Evolutionary conservation across 2,888 invertebrate species (phyloP), one percentile per base, ranked within the genome.

Genomic region (Selenia dentaria): DNA sequence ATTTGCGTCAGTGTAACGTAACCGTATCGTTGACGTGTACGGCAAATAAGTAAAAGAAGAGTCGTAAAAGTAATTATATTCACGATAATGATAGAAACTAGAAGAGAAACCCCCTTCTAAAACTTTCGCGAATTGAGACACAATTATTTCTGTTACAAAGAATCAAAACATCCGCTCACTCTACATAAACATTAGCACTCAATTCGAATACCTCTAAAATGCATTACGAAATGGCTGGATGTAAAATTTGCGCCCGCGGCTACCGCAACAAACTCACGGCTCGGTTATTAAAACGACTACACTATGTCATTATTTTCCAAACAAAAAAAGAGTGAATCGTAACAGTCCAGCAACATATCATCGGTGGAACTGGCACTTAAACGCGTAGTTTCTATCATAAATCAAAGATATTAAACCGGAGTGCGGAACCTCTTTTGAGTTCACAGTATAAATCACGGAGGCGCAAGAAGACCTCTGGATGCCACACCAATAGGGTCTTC

Each of bases 391-490:
- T 86, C 87, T 85, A 84, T 85, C 89, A 86, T 90, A 90, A 90
- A 90, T 90, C 90, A 90, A 88, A 87, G 79, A 90, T 90, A 90
- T 90, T 90, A 90, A 90, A 88, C 83, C 79, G 81, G 79, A 85
- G 81, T 85, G 84, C 81, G 85, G 88, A 84, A 87, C 88, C 88
- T 90, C 89, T 87, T 88, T 87, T 77, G 78, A 87, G 89, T 87
- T 88, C 87, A 83, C 85, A 87, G 75, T 81, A 87, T 90, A 90
- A 90, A 90, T 90, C 89, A 88, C 69, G 64, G 66, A 80, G 79
- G 79, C 82, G 79, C 76, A 81, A 83, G 82, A 78, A 76, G 79
- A 79, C 77, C 81, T 80, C 67, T 79, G 72, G 62, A 67, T 78
- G 76, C 81, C 79, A 79, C 79, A 83, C 83, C 83, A 79, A 82